Conservation (phyloP, 2,888 invertebrate species). For the Cosmopolites sordidus region DNA sequence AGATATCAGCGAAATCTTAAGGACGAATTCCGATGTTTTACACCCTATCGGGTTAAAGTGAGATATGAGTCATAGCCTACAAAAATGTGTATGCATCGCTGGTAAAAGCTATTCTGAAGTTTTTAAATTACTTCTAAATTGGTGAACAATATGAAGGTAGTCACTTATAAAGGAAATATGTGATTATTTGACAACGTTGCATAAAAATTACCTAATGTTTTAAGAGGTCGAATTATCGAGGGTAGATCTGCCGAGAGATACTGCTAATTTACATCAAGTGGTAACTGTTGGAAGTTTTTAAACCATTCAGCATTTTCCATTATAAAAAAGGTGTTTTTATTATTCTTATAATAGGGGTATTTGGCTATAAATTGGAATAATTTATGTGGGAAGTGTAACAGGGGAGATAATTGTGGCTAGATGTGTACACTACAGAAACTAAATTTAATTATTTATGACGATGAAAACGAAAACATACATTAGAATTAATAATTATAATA, state of each 20-base stretch:
- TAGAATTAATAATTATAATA: no score
- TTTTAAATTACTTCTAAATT: no score
- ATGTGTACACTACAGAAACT: no score
- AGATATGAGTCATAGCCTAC: no score
- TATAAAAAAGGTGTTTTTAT: not conserved
- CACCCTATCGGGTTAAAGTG: no score
- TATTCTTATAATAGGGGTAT: not conserved
- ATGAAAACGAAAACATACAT: no score
- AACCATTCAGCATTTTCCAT: not conserved
- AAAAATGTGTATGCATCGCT: no score
- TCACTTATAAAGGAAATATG: not conserved
- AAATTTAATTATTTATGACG: no score
- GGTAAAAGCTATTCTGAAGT: no score
- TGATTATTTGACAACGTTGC: not conserved
- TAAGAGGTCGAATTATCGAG: not conserved
- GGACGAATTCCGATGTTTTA: no score
- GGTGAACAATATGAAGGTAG: no score
- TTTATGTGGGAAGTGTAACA: not conserved
- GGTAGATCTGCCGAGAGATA: slow-evolving; percentile 33
- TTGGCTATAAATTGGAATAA: not conserved
- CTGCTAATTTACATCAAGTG: slow-evolving; percentile 32
- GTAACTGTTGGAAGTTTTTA: slow-evolving; percentile 32
- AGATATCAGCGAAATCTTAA: no score
- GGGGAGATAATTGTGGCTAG: not conserved
- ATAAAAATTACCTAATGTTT: not conserved